Conservation (phyloP, 2,113 vertebrate species). For the Azemiops feae region DNA sequence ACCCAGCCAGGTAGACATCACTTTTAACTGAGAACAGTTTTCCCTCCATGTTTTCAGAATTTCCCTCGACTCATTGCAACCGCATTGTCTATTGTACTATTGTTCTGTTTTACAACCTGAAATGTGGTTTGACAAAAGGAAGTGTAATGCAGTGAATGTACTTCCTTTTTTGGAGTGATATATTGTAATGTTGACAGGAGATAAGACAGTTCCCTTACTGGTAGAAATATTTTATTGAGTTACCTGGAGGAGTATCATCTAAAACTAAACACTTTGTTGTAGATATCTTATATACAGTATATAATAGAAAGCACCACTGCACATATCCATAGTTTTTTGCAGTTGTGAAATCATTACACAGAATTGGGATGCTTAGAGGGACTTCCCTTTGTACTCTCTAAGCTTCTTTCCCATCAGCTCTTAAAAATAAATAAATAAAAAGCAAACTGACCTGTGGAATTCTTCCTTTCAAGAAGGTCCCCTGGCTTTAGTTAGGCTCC, state of each 20-base stretch:
- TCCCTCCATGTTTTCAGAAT: not conserved
- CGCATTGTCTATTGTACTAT: not conserved
- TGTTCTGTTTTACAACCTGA: not conserved
- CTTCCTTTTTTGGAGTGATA: not conserved
- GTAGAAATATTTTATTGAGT: not conserved
- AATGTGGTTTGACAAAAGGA: slow-evolving; percentile 3
- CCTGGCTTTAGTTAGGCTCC: not conserved
- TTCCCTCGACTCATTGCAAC: not conserved
- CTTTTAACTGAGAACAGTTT: not conserved
- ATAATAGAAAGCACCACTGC: not conserved
- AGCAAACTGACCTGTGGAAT: not conserved
- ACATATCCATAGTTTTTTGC: not conserved
- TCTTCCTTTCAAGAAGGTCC: not conserved
- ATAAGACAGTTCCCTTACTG: not conserved
- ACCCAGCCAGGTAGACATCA: not conserved
- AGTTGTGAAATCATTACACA: not conserved
- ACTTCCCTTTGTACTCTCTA: not conserved
- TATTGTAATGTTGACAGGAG: not conserved
- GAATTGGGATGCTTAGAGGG: not conserved
- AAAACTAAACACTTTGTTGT: not conserved
- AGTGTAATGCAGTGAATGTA: not conserved
- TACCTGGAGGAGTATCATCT: not conserved
- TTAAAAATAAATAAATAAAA: not conserved
- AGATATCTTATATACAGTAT: not conserved
- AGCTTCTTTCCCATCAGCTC: not conserved